Percentiles rank a stretch among this genome's conserved stretches.
Conservation (phyloP, 1,140 invertebrate genomes). For the Samia ricini region DNA sequence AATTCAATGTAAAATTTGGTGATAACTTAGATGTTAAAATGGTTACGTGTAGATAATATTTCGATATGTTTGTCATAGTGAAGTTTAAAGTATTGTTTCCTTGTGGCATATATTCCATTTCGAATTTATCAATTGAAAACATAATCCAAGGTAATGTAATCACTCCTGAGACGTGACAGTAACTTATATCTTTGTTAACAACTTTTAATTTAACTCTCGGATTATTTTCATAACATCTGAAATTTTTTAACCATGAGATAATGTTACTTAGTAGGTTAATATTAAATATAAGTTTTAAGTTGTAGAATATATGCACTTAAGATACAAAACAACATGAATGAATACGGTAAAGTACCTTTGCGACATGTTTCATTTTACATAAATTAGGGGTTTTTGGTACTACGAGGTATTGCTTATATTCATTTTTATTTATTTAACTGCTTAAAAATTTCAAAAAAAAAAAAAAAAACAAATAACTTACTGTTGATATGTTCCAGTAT, state of each 20-base stretch:
- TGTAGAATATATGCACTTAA: too few species aligned
- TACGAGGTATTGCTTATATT: too few species aligned
- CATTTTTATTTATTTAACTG: neutral
- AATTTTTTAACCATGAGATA: slow-evolving; percentile 18
- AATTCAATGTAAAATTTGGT: slow-evolving; percentile 51
- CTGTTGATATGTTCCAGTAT: slow-evolving; percentile 53
- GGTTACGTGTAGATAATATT: slow-evolving; percentile 52
- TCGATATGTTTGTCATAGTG: slow-evolving; percentile 60
- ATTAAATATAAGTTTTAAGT: too few species aligned
- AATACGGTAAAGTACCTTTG: too few species aligned
- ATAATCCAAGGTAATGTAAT: slow-evolving; percentile 60
- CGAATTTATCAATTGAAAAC: slow-evolving; percentile 61
- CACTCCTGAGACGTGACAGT: slow-evolving; percentile 57
- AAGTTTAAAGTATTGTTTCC: slow-evolving; percentile 49
- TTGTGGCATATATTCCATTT: slow-evolving; percentile 44
- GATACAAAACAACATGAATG: too few species aligned
- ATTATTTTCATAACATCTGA: slow-evolving; percentile 60
- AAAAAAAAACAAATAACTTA: slow-evolving; percentile 31
- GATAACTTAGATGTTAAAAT: slow-evolving; percentile 52
- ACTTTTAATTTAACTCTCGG: slow-evolving; percentile 52
- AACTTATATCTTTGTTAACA: slow-evolving; percentile 59
- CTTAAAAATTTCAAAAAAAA: slow-evolving; percentile 9
- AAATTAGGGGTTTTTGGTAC: too few species aligned
- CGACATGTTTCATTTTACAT: too few species aligned
- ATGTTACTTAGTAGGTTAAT: too few species aligned